Base-by-base conservation (phyloP, 2,888 invertebrate species). In the Nephrocerus scutellatus region DNA sequence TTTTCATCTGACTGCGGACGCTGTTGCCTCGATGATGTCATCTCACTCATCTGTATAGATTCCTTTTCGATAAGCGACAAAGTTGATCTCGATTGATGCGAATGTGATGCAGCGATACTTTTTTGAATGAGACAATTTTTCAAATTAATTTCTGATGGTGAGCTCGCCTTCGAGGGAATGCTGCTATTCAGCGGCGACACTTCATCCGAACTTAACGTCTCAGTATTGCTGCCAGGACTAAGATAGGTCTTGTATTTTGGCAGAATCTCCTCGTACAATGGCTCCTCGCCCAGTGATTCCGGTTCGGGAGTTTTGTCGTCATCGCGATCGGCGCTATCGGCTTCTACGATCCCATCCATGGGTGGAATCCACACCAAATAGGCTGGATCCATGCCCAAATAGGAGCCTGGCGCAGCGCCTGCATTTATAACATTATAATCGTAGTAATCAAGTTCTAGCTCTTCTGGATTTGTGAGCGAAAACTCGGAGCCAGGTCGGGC, bases 321-420 rank as follows among this genome's bases (percentile, higher is more conserved):
- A 30, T 77, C 75, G 29, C 74, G 74, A 23, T 80, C 66, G n/a
- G 77, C 75, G 39, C 82, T 80, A 2, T 78, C 79, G 23, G 79
- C 79, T 53, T 80, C 82, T n/a, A 83, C 63, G 0, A 87, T 86
- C 25, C 81, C 82, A 51, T 82, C 82, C 15, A 84, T 68, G 0
- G 88, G 88, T 6, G 89, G 88, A 48, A 88, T 87, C 87, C 87
- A 89, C 1, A 88, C 82, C 30, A 88, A 70, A 62, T 86, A 88
- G 0, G 87, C 87, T 2, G 88, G 88, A 64, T 89, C 89, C 88
- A 88, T 88, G 31, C 87, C 87, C 40, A 88, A 68, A 57, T 87
- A 88, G 0, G 87, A 88, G 14, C 88, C 89, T 3, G 89, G 88
- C 10, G 82, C 86, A 7, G 85, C 84, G 43, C 83, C 84, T 2